phyloP scores from a whole-genome alignment of 2,888 invertebrate species.

The Shargacucullia verbasci region DNA sequence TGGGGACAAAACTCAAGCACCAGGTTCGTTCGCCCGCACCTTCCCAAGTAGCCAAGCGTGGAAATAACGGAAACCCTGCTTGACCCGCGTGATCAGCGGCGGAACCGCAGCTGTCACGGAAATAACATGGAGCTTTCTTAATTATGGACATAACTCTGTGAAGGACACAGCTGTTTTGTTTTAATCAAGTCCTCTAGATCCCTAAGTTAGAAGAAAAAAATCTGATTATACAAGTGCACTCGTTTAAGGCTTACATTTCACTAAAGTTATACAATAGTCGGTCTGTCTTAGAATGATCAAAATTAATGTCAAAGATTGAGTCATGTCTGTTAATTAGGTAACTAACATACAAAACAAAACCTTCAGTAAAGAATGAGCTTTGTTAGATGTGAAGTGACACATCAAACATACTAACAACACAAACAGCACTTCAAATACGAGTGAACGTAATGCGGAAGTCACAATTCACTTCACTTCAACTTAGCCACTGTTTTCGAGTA shows the following conservation, averaged over 20 bases:
- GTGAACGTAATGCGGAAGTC: constrained; percentile 49
- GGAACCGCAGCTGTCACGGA: constrained; percentile 46
- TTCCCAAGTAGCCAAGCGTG: constrained; percentile 56
- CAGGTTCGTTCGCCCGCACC: constrained; percentile 55
- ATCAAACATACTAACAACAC: constrained; percentile 24
- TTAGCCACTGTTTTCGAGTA: constrained; percentile 47
- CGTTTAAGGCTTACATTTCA: no score
- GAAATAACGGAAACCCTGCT: constrained; percentile 63
- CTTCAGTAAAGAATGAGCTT: constrained; percentile 26
- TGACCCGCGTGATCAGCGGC: constrained; percentile 46
- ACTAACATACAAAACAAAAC: no score
- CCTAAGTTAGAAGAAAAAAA: background rate
- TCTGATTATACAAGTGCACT: no score
- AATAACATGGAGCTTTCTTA: constrained; percentile 30
- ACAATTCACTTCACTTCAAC: constrained; percentile 56
- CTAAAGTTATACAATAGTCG: no score
- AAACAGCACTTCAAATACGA: constrained; percentile 37
- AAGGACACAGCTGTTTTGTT: constrained; percentile 20
- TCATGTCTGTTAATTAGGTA: no score
- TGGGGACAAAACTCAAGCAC: constrained; percentile 12
- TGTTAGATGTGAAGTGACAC: constrained; percentile 34
- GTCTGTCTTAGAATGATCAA: no score
- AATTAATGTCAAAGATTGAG: no score
- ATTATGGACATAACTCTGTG: constrained; percentile 32
- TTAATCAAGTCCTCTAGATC: constrained; percentile 6